Conservation (phyloP, 2,113 vertebrate genomes). For the Clarias magur region DNA sequence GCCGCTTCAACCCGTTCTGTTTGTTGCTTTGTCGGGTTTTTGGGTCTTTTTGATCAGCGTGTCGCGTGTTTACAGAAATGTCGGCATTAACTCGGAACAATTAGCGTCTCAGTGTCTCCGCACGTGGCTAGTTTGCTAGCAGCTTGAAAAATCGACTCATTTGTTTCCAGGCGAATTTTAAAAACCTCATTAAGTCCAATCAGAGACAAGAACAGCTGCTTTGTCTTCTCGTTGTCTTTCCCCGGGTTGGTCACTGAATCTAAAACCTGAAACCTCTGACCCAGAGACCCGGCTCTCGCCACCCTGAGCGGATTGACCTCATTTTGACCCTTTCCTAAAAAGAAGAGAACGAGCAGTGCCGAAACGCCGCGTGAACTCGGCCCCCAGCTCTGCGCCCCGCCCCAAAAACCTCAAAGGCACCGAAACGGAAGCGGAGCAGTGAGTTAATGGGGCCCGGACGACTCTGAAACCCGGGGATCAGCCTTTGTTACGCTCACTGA, state of each 20-base stretch:
- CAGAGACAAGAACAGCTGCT: constrained; percentile 5
- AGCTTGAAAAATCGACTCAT: background rate
- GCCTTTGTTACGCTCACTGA: constrained; percentile 45
- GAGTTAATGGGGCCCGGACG: constrained; percentile 55
- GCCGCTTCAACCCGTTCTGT: background rate
- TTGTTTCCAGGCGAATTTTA: background rate
- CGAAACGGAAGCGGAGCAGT: constrained; percentile 45
- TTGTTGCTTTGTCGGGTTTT: background rate
- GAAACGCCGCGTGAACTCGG: constrained; percentile 53
- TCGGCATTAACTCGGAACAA: background rate
- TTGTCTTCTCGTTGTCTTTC: background rate
- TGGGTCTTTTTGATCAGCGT: background rate
- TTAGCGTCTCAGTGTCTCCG: background rate
- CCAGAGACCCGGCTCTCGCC: constrained; percentile 25
- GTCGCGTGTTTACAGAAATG: background rate
- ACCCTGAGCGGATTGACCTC: constrained; percentile 64
- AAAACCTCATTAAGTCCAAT: background rate
- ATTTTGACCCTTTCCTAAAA: constrained; percentile 60
- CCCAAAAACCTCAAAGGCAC: background rate
- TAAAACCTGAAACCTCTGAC: background rate
- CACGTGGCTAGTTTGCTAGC: background rate
- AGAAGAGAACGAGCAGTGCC: constrained; percentile 27
- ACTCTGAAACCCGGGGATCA: constrained; percentile 15
- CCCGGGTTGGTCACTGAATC: background rate
- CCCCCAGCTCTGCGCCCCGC: constrained; percentile 33